Evolutionary conservation across 2,797 vertebrate genomes (phyloP).

Genomic region (Parambassis ranga): DNA sequence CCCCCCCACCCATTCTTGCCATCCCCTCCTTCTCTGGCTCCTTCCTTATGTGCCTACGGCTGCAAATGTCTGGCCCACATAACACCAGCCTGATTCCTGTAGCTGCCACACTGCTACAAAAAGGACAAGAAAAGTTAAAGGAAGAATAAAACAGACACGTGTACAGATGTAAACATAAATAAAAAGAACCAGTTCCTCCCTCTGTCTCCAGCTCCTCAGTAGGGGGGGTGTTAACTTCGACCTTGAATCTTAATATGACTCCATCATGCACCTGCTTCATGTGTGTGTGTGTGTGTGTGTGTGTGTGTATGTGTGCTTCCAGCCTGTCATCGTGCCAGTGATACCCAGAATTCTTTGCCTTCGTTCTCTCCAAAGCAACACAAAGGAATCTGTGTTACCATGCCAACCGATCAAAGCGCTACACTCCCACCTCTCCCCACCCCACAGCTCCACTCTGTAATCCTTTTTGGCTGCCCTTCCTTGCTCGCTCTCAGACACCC

Average conservation of each 20-base stretch:
- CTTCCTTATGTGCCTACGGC: slow-evolving; percentile 29
- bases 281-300: slow-evolving; percentile 9
- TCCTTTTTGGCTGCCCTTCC: slow-evolving; percentile 51
- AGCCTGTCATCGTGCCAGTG: slow-evolving; percentile 58
- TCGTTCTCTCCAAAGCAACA: slow-evolving; percentile 57
- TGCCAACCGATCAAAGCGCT: slow-evolving; percentile 73
- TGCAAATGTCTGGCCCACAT: slow-evolving; percentile 56
- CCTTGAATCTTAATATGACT: slow-evolving; percentile 69
- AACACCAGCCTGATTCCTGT: slow-evolving; percentile 46
- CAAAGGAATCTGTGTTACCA: slow-evolving; percentile 76
- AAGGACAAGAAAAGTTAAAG: neutral
- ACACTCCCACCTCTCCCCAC: slow-evolving; percentile 11
- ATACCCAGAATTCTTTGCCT: slow-evolving; percentile 67
- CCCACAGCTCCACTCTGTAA: neutral
- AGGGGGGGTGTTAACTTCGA: slow-evolving; percentile 39
- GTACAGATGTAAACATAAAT: slow-evolving; percentile 7
- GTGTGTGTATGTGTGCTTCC: slow-evolving; percentile 12
- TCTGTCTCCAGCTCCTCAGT: slow-evolving; percentile 9
- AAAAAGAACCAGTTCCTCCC: neutral
- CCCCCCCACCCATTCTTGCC: neutral
- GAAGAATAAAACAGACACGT: slow-evolving; percentile 1
- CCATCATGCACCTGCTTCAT: slow-evolving; percentile 56
- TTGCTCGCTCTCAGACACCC: slow-evolving; percentile 12
- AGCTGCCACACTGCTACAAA: slow-evolving; percentile 20
- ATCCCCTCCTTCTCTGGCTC: slow-evolving; percentile 33